A percentile compares a stretch with the other conserved stretches of the same genome.
These are phyloP conservation scores for Berghia stephanieae DNA, from an alignment of 1,140 invertebrate genomes.

Conservation along the genomic window DNA sequence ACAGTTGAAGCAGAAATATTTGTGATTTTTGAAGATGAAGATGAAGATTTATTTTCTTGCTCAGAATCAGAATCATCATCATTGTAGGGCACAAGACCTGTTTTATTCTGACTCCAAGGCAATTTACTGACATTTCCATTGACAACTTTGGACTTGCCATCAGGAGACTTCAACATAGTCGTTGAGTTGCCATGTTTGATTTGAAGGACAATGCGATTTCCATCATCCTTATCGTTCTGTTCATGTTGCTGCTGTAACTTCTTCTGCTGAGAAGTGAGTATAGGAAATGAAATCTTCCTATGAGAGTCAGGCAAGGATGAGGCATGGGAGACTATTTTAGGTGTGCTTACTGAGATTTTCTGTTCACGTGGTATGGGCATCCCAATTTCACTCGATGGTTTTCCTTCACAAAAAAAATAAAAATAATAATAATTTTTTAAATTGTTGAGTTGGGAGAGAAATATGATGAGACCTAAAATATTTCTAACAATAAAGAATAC, in stretches of 20 bases:
- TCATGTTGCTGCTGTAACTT: slow-evolving; percentile 25
- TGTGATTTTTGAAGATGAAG: too few species aligned
- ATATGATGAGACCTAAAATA: too few species aligned
- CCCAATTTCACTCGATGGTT: slow-evolving; percentile 21
- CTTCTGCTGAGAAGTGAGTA: slow-evolving; percentile 38
- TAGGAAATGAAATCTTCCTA: slow-evolving; percentile 52
- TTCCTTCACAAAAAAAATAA: too few species aligned
- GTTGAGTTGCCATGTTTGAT: slow-evolving; percentile 64
- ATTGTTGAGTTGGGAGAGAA: too few species aligned
- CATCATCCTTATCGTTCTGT: slow-evolving; percentile 17
- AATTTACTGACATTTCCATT: slow-evolving; percentile 34
- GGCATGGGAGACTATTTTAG: slow-evolving; percentile 7
- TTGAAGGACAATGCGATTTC: slow-evolving; percentile 59
- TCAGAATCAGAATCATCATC: slow-evolving; percentile 64
- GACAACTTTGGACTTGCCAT: slow-evolving; percentile 49
- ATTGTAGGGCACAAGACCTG: slow-evolving; percentile 62
- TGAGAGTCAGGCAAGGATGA: slow-evolving; percentile 29
- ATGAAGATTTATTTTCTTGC: slow-evolving; percentile 37
- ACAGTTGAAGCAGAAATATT: too few species aligned
- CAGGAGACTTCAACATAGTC: slow-evolving; percentile 55
- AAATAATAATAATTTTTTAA: too few species aligned
- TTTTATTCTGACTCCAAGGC: not conserved
- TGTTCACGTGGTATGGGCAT: slow-evolving; percentile 13
- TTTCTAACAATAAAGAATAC: too few species aligned
- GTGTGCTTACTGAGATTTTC: not conserved